Base-by-base conservation (phyloP, 2,797 vertebrate species). In the Aphelocoma californica region DNA sequence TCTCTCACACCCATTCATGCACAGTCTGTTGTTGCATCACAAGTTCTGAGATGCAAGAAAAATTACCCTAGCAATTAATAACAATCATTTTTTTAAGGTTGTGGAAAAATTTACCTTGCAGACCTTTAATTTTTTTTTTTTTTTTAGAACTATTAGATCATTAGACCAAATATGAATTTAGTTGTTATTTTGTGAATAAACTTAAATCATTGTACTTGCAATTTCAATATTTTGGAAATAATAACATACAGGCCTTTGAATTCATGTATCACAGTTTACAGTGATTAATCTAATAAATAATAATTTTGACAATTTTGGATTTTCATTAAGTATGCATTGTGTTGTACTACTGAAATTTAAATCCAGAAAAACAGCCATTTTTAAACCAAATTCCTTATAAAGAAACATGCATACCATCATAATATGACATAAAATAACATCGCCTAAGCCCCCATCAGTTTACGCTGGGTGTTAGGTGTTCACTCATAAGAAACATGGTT, bases 381-480 rank as follows among this genome's bases (percentile, higher is more conserved):
- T 69, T 23, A 71, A 69, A 78, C 5, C 6, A 42, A 13, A 4
- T 47, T 83, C 34, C 38, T 66, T 32, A 25, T 32, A 73, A 67
- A 40, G 26, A 73, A 78, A 28, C 7, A 10, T 58, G 21, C 58
- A 45, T 25, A 1, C 0, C 3, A 25, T 40, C 25, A 28, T 7
- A 10, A 26, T 45, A 29, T 31, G 14, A 28, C 21, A 25, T 40
- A 38, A 71, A 57, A 45, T 14, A 67, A 38, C 3, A 14, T 31
- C 3, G 2, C 5, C 11, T 74, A 18, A 58, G 14, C 12, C 8
- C 36, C 13, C 45, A 2, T 24, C 45, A 47, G 1, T 67, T 58
- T 69, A 44, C 1, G 0, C 3, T 47, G n/a, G 7, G 3, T 64
- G 6, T 72, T 54, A 60, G 18, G 18, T 17, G 5, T 57, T 15